phyloP scores from a whole-genome alignment of 2,113 vertebrate genomes.

The Zosterops hypoxanthus region DNA sequence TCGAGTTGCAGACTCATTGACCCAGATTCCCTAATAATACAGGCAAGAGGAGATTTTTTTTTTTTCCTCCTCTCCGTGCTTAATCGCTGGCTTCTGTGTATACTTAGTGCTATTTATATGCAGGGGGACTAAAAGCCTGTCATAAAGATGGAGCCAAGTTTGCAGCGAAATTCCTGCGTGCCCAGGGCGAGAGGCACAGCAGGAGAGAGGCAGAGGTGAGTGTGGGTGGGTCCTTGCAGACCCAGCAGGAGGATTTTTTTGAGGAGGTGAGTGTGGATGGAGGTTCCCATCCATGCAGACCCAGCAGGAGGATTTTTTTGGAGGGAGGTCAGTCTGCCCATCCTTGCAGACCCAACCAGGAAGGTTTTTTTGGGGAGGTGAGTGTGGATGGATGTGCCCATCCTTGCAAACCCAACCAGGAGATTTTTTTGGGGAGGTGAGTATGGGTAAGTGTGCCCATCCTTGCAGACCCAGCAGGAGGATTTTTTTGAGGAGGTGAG shows the following conservation, averaged over 20 bases:
- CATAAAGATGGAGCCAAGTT: slow-evolving; percentile 24
- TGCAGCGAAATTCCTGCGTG: neutral
- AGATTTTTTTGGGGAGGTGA: too few species aligned
- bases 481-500: too few species aligned
- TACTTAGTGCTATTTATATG: slow-evolving; percentile 41
- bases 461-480: neutral
- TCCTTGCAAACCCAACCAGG: neutral
- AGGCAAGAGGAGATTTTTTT: slow-evolving; percentile 19
- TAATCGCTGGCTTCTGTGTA: slow-evolving; percentile 34
- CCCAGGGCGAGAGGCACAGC: neutral
- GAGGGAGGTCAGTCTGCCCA: too few species aligned
- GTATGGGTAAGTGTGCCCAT: too few species aligned
- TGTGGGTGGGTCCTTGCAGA: neutral
- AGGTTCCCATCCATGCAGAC: neutral
- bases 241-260: neutral
- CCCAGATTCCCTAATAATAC: slow-evolving; percentile 25
- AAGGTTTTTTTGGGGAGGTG: too few species aligned
- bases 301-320: neutral
- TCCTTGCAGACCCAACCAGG: too few species aligned
- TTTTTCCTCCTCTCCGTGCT: neutral
- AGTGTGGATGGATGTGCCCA: neutral
- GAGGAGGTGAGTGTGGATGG: neutral
- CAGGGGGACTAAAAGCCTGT: slow-evolving; percentile 13
- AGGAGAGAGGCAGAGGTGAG: neutral
- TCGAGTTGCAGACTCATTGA: slow-evolving; percentile 54